Evolutionary conservation across 2,113 vertebrate species (phyloP), one percentile per base, ranked within the genome.

Genomic region (Astur gentilis): DNA sequence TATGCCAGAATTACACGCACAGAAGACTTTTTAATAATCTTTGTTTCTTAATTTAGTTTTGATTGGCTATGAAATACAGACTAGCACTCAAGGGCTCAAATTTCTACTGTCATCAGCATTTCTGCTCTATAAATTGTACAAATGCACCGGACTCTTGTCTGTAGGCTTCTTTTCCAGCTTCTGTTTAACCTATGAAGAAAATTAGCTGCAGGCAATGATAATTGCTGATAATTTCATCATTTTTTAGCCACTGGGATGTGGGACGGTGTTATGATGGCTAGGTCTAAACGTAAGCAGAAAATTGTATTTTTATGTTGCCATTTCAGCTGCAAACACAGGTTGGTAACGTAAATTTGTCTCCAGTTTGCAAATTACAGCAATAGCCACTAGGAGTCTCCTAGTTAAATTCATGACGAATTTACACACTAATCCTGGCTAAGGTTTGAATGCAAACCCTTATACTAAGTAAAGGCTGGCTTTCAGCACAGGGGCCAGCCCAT

Each of bases 41-140:
- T 97, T 96, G 97, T 98, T 98, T 98, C 98, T 98, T 99, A 98
- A 98, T 98, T 99, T 98, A 98, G 97, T 97, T 98, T 98, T 98
- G 98, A 99, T 98, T 99, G 98, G 98, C 95, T 97, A 96, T 97
- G 97, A 99, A 98, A 98, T 98, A 97, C 97, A 94, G 65, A 97
- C 94, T 79, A 91, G 97, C 96, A 98, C 98, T 98, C 97, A 93
- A 95, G 97, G 98, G 97, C 96, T 98, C 97, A 54, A 89, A 97
- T 98, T 99, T 98, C 98, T 91, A 93, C 96, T 71, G 65, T 90
- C 98, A 98, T 99, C 98, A 98, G 98, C 98, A 98, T 96, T 98
- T 98, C 97, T 96, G 97, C 81, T 94, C 97, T 97, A 90, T 96
- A 98, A 98, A 98, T 90, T 89, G 95, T 93, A 97, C 82, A 97